phyloP scores from a whole-genome alignment of 2,797 vertebrate species.

The Tarsius wallacei region DNA sequence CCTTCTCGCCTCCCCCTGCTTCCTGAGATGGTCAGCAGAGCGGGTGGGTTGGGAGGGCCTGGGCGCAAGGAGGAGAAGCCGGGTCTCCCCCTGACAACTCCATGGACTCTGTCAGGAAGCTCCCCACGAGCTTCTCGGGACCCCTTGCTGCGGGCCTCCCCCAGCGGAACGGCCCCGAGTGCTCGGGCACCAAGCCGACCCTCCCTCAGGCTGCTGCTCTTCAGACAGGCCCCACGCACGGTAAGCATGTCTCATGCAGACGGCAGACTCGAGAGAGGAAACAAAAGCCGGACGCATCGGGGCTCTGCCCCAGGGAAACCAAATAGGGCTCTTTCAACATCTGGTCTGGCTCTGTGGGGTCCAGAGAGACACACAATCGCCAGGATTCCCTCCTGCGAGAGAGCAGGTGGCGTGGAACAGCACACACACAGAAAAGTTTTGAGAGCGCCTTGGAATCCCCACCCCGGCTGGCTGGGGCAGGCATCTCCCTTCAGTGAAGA shows the following conservation, averaged over 20 bases:
- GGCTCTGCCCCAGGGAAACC: background rate
- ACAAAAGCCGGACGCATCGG: background rate
- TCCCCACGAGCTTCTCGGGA: background rate
- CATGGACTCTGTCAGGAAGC: background rate
- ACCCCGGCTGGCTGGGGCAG: background rate
- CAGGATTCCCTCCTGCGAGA: background rate
- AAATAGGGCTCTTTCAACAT: background rate
- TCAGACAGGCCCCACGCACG: background rate
- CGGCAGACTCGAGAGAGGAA: background rate
- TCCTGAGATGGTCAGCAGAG: background rate
- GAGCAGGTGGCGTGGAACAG: background rate
- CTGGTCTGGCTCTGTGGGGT: background rate
- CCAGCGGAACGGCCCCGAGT: too few relatives aligned
- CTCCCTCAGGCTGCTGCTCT: background rate
- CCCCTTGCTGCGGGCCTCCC: background rate
- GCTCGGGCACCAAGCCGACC: background rate
- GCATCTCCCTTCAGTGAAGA: background rate
- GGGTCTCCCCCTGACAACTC: background rate
- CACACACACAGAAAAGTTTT: background rate
- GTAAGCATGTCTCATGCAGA: background rate
- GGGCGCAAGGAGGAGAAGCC: background rate
- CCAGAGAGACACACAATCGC: background rate
- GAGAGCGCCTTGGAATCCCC: background rate
- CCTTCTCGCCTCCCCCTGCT: background rate
- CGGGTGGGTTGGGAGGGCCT: background rate